Evolutionary conservation across 2,888 invertebrate genomes (phyloP).

Genomic region (Lasius fuliginosus): DNA sequence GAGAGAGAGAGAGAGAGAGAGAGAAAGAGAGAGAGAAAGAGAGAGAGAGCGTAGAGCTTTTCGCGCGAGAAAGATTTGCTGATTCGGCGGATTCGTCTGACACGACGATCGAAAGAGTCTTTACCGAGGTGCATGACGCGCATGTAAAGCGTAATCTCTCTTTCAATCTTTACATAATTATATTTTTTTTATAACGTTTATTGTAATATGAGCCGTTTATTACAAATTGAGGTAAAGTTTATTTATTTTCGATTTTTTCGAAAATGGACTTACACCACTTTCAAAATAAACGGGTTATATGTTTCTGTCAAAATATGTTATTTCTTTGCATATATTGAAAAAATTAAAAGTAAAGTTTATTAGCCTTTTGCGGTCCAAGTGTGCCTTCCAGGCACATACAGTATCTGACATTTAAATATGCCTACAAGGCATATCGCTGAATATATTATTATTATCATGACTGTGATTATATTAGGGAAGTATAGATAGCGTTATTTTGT

Average conservation of each 20-base stretch:
- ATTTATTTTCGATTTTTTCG: no score
- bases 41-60: conserved; percentile 30
- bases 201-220: neutral
- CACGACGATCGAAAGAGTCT: neutral
- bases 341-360: neutral
- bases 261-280: no score
- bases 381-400: no score
- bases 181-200: neutral
- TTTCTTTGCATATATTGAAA: neutral
- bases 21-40: no score
- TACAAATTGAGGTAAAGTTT: no score
- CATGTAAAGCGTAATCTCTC: neutral
- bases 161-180: neutral
- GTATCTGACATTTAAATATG: no score
- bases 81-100: conserved; percentile 55
- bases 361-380: no score
- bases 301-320: neutral
- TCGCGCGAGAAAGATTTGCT: conserved; percentile 45
- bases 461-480: no score
- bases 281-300: no score
- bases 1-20: neutral
- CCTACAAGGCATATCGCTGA: no score
- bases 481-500: no score
- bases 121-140: neutral
- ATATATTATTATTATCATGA: no score